phyloP scores from a whole-genome alignment of 2,888 invertebrate genomes.

The Diarsia dahlii region DNA sequence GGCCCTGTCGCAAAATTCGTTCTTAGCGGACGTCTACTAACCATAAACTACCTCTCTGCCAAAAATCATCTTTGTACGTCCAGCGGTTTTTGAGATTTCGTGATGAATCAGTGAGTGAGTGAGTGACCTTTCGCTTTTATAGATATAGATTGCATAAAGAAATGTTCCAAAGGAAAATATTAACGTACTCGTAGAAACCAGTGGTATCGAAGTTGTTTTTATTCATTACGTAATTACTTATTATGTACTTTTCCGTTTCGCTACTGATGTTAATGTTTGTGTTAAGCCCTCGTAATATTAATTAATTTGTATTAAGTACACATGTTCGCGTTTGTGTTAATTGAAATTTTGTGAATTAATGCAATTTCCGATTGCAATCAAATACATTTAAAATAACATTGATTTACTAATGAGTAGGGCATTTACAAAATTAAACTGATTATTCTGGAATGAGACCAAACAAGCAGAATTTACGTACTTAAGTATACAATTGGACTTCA shows the following conservation, averaged over 20 bases:
- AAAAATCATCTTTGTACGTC: too few relatives aligned
- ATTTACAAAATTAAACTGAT: background rate
- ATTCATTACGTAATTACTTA: background rate
- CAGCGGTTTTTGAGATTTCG: too few relatives aligned
- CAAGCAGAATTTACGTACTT: too few relatives aligned
- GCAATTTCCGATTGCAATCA: background rate
- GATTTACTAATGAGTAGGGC: background rate
- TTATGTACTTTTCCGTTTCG: background rate
- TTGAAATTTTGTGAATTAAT: conserved; percentile 11
- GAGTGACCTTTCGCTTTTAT: too few relatives aligned
- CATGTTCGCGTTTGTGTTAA: conserved; percentile 5
- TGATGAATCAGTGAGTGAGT: too few relatives aligned
- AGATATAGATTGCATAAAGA: too few relatives aligned
- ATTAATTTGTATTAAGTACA: conserved; percentile 7
- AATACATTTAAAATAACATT: background rate
- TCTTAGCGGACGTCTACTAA: too few relatives aligned
- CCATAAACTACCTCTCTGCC: too few relatives aligned
- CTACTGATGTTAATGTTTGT: background rate
- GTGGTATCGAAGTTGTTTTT: background rate
- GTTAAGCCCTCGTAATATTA: background rate
- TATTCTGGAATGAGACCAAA: background rate
- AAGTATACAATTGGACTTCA: too few relatives aligned
- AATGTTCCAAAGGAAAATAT: background rate
- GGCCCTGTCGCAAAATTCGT: too few relatives aligned
- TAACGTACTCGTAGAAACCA: background rate